phyloP scores from a whole-genome alignment of 2,797 vertebrate genomes.

The Eleutherodactylus coqui region DNA sequence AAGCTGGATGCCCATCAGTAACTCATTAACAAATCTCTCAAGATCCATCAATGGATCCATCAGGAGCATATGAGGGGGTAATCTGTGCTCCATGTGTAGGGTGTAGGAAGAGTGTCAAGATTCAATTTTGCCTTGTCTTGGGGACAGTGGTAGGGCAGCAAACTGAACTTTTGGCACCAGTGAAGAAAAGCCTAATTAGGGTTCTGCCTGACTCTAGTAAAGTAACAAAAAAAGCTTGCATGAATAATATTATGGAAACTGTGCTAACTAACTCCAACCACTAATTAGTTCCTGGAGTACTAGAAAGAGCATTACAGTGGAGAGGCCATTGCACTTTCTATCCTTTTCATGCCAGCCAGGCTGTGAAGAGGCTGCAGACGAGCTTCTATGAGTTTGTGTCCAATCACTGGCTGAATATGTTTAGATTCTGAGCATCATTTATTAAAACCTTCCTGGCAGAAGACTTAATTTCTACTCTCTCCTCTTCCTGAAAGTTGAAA shows the following conservation, averaged over 20 bases:
- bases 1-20: neutral
- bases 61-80: too few relatives aligned
- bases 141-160: neutral
- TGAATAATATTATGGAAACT: neutral
- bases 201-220: too few relatives aligned
- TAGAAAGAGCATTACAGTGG: too few relatives aligned
- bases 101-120: neutral
- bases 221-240: neutral
- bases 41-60: neutral
- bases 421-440: conserved; percentile 21
- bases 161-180: neutral
- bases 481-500: conserved; percentile 32
- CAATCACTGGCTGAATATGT: neutral
- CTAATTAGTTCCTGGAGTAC: neutral
- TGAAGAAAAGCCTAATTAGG: neutral
- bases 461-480: conserved; percentile 7
- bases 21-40: neutral
- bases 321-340: conserved; percentile 24
- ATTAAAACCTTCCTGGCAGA: conserved; percentile 43
- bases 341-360: neutral
- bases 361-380: neutral
- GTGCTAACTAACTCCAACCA: rapidly evolving
- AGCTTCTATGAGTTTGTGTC: neutral
- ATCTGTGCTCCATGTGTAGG: too few relatives aligned
- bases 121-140: neutral